Evolutionary conservation across 2,113 vertebrate species (phyloP), one percentile per base, ranked within the genome.

Genomic region (Eretmodus cyanostictus): DNA sequence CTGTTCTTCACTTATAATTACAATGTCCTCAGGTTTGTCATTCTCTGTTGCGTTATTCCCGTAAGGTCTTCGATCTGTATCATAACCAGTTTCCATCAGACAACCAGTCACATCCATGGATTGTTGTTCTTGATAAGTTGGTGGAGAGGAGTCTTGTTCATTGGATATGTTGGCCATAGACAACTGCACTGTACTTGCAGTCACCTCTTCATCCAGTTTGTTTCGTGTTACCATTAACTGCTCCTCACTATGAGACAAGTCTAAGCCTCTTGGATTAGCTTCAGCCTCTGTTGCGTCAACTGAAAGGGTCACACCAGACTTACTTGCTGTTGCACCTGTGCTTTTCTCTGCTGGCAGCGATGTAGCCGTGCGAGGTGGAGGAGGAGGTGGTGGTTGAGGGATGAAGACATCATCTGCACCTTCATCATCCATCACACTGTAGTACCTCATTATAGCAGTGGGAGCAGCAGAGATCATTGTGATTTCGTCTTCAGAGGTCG

Each of bases 251-350:
- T 31, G 88, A 47, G 84, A 82, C 91, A 89, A 51, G 86, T 89
- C 90, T 96, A 95, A 95, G 91, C 95, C 66, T 79, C 14, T n/a
- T 17, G 91, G 89, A 94, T 94, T 95, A 93, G 89, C 87, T 63
- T 92, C 22, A 93, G 91, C 89, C 61, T 87, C 84, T 85, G 84
- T 93, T 90, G 86, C 92, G 85, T 93, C 93, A 93, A 82, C 73
- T 82, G 79, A 53, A 89, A 63, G 63, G 89, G 89, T 91, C 87
- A 92, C 66, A 42, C 63, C 40, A 61, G 87, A 83, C 73, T 93
- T 83, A 91, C 36, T 71, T 17, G 38, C 76, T 40, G 19, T 59
- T 66, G 24, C 38, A 40, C 57, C 63, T 24, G 38, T 63, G 82
- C 53, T 66, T 81, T 90, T 90, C 83, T 80, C 92, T 91, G 45